Conservation (phyloP, 2,113 vertebrate genomes). For the Syrmaticus mikado region DNA sequence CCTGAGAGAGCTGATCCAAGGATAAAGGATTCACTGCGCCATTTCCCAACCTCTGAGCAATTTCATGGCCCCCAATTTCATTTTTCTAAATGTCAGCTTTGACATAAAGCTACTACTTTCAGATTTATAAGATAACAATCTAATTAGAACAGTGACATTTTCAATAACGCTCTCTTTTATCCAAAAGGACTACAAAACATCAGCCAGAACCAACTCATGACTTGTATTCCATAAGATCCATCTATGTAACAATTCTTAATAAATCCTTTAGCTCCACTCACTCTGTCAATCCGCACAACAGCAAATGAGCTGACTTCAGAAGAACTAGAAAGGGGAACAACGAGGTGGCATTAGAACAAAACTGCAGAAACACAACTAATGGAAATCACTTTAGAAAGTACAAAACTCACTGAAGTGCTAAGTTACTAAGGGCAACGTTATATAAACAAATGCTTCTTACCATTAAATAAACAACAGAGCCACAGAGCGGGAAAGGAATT, state of each 20-base stretch:
- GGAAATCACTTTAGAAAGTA: neutral
- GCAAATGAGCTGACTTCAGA: conserved; percentile 78
- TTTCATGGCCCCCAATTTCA: neutral
- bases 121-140: conserved; percentile 58
- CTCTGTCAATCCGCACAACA: conserved; percentile 51
- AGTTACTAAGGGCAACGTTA: neutral
- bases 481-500: neutral
- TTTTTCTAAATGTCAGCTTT: conserved; percentile 67
- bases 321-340: conserved; percentile 72
- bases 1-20: conserved; percentile 2
- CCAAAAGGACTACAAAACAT: neutral
- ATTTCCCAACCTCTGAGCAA: conserved; percentile 46
- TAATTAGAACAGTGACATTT: conserved; percentile 57
- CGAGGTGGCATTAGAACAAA: neutral
- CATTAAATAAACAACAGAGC: neutral
- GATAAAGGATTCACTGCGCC: conserved; percentile 21
- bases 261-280: conserved; percentile 61
- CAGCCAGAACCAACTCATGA: neutral
- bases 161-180: conserved; percentile 23
- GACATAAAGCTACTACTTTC: conserved; percentile 66
- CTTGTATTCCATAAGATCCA: neutral
- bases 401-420: neutral
- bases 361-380: neutral
- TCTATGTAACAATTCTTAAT: neutral
- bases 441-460: conserved; percentile 20